Evolutionary conservation across 2,113 vertebrate species (phyloP).

Genomic region (Rhinoptilus africanus): DNA sequence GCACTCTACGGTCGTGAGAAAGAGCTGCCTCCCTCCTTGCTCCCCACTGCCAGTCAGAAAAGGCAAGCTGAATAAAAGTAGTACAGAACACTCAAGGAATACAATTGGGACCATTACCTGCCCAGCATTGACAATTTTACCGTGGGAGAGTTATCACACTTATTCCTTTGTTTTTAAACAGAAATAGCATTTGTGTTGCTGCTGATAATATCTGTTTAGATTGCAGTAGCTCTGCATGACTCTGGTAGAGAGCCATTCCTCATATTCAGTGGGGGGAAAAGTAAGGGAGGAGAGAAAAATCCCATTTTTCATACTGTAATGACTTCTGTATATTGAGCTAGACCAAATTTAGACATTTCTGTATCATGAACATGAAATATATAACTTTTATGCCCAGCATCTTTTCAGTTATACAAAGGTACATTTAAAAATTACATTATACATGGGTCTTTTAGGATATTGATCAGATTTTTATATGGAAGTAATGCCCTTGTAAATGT

Average conservation of each 20-base stretch:
- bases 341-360: neutral
- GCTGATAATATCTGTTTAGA: neutral
- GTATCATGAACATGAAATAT: neutral
- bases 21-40: neutral
- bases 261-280: neutral
- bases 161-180: neutral
- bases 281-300: accelerated
- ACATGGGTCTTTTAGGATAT: neutral
- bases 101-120: neutral
- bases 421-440: neutral
- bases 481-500: neutral
- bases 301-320: neutral
- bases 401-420: neutral
- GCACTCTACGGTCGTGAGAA: neutral
- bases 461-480: neutral
- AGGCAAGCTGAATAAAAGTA: neutral
- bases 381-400: neutral
- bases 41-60: neutral
- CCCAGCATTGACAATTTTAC: neutral
- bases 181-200: neutral
- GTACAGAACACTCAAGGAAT: neutral
- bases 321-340: neutral
- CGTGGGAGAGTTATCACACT: neutral
- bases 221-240: neutral
- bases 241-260: neutral